Conservation (phyloP, 1,140 invertebrate species). For the Bathynomus jamesi region DNA sequence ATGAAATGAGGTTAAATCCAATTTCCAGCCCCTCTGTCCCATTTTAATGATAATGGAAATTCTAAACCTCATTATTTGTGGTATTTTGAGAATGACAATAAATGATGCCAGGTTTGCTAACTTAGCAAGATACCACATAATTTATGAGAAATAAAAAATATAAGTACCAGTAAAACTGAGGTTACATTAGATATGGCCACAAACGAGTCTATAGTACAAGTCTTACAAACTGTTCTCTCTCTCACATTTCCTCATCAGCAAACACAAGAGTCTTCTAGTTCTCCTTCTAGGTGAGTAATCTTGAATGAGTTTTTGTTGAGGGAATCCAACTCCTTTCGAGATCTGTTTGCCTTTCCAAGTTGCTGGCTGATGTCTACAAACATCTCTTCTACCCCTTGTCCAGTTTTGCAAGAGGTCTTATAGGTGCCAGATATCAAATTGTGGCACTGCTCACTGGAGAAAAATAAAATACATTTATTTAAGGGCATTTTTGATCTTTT, state of each 20-base stretch:
- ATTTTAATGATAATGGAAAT: no score
- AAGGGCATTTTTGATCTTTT: neutral
- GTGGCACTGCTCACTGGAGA: constrained; percentile 78
- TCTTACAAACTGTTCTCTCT: no score
- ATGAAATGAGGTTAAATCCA: no score
- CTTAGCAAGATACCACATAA: no score
- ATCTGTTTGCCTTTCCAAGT: constrained; percentile 56
- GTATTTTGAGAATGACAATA: no score
- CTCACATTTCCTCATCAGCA: constrained; percentile 29
- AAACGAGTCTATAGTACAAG: no score
- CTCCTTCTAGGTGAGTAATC: constrained; percentile 27
- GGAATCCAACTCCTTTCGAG: constrained; percentile 32
- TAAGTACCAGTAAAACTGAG: no score
- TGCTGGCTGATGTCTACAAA: constrained; percentile 76
- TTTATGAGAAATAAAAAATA: no score
- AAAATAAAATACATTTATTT: neutral
- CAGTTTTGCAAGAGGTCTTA: constrained; percentile 83
- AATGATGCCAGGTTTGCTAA: no score
- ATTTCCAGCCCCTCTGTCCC: no score
- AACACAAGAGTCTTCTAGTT: constrained; percentile 32
- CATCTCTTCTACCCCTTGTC: constrained; percentile 80
- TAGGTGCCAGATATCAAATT: constrained; percentile 79
- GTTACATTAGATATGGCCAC: no score
- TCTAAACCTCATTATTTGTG: no score
- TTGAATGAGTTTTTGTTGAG: constrained; percentile 35